Evolutionary conservation across 2,888 invertebrate genomes (phyloP).

Genomic region (Creontiades dilutus): DNA sequence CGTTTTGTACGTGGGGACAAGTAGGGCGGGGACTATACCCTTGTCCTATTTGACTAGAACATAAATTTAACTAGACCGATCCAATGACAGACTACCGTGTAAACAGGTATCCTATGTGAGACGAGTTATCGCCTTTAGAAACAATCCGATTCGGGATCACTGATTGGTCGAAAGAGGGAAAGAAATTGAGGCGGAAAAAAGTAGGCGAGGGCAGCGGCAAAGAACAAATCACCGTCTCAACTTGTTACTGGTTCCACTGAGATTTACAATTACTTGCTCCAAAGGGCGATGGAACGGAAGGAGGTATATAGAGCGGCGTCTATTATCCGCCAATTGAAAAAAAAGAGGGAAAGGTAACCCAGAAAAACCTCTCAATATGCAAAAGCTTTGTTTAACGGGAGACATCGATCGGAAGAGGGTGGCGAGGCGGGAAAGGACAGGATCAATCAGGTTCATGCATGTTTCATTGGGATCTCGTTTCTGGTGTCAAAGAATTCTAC

Average conservation of each 20-base stretch:
- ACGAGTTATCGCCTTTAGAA: constrained; percentile 22
- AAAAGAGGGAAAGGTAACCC: constrained; percentile 33
- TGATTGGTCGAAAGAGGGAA: constrained; percentile 29
- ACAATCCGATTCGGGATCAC: constrained; percentile 7
- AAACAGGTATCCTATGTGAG: not conserved
- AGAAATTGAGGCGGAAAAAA: constrained; percentile 41
- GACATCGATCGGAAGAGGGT: constrained; percentile 3
- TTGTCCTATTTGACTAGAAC: no score
- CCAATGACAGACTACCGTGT: no score
- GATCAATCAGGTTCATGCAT: constrained; percentile 63
- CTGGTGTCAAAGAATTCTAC: constrained; percentile 59
- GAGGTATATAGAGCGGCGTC: not conserved
- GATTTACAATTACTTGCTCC: constrained; percentile 45
- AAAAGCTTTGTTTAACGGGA: constrained; percentile 48
- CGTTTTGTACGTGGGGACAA: no score
- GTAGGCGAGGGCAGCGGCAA: not conserved
- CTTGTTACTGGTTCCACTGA: constrained; percentile 16
- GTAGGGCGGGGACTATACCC: no score
- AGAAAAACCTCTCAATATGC: constrained; percentile 58
- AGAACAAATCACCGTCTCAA: constrained; percentile 60
- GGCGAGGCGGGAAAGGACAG: not conserved
- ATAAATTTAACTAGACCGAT: no score
- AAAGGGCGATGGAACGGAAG: not conserved
- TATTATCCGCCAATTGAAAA: not conserved
- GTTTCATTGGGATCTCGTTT: constrained; percentile 57